Percentiles rank a stretch among this genome's conserved stretches.
phyloP scores from a whole-genome alignment of 2,888 invertebrate species.

The Arge pagana region DNA sequence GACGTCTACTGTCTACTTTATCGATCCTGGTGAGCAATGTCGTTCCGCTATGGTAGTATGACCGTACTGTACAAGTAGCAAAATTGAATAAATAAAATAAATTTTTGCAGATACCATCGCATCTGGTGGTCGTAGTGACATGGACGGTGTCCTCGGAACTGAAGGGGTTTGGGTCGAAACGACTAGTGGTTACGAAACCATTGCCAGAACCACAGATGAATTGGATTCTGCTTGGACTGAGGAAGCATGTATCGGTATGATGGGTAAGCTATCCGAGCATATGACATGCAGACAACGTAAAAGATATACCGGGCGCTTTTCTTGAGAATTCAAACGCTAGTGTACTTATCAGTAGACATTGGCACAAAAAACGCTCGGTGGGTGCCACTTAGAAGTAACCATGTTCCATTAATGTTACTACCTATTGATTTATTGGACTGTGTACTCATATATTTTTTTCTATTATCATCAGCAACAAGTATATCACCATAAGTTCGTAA shows the following conservation, averaged over 20 bases:
- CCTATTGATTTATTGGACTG: too few species aligned
- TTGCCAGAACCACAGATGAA: neutral
- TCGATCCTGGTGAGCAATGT: constrained; percentile 7
- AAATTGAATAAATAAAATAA: neutral
- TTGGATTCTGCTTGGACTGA: neutral
- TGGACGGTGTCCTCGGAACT: neutral
- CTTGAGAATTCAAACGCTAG: too few species aligned
- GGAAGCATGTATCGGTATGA: neutral
- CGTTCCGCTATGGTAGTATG: neutral
- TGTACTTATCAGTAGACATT: too few species aligned
- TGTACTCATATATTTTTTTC: too few species aligned
- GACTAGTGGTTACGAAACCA: neutral
- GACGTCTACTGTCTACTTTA: neutral
- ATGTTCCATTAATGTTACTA: too few species aligned
- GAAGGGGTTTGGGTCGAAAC: constrained; percentile 10
- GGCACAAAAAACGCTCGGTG: too few species aligned
- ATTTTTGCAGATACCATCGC: neutral
- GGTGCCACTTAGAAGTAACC: too few species aligned
- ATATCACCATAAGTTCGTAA: too few species aligned
- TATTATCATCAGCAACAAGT: too few species aligned
- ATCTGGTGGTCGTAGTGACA: neutral
- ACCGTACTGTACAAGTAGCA: neutral
- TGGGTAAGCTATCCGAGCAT: constrained; percentile 8
- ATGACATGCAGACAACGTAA: too few species aligned
- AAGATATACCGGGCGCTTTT: too few species aligned